Conservation (phyloP, 2,797 vertebrate genomes). For the Gymnodraco acuticeps region DNA sequence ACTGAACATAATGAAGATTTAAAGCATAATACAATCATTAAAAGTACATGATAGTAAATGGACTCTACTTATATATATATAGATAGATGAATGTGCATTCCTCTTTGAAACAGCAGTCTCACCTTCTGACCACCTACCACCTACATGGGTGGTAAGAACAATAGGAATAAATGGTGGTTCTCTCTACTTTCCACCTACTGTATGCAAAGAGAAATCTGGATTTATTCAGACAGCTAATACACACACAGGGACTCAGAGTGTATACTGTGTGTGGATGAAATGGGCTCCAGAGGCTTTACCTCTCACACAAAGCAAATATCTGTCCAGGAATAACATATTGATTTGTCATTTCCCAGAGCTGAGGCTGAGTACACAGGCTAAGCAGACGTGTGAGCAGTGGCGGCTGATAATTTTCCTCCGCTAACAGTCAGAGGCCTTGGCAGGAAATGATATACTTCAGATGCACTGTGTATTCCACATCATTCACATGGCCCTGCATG, state of each 20-base stretch:
- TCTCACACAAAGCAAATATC: constrained; percentile 75
- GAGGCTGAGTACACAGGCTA: constrained; percentile 62
- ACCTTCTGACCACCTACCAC: background rate
- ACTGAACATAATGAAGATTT: constrained; percentile 36
- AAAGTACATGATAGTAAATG: constrained; percentile 35
- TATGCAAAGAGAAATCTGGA: constrained; percentile 56
- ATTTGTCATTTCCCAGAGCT: constrained; percentile 74
- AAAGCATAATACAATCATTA: constrained; percentile 53
- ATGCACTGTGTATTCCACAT: constrained; percentile 14
- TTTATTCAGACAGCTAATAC: constrained; percentile 75
- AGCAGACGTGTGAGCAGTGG: constrained; percentile 48
- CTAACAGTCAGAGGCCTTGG: constrained; percentile 32
- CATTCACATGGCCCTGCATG: constrained; percentile 5
- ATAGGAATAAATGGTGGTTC: constrained; percentile 56
- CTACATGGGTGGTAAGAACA: constrained; percentile 44
- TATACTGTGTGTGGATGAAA: constrained; percentile 73
- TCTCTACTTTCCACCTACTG: constrained; percentile 53
- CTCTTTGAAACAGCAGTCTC: constrained; percentile 18
- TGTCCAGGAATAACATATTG: constrained; percentile 75
- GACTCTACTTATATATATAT: too few species aligned
- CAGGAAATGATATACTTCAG: constrained; percentile 21
- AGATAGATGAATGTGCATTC: constrained; percentile 37
- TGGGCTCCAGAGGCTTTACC: constrained; percentile 67
- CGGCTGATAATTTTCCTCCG: constrained; percentile 61
- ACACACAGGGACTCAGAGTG: constrained; percentile 70